These are phyloP conservation scores for Drosophila orosa DNA, from an alignment of 1,140 invertebrate genomes.

Conservation along the genomic window DNA sequence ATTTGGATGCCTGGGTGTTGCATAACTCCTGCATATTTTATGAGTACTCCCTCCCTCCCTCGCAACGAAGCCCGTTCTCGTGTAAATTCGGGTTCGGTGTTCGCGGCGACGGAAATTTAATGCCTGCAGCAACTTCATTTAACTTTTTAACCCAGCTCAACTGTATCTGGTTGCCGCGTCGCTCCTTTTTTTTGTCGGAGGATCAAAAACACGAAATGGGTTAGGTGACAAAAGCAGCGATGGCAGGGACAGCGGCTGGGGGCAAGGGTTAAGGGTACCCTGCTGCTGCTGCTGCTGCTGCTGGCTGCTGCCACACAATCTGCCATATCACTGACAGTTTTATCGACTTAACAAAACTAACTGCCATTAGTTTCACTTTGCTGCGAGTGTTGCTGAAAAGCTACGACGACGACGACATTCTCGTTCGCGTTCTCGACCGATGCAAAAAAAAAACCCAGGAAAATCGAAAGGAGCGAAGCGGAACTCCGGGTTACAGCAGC, in stretches of 20 bases:
- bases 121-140: conserved; percentile 77
- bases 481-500: conserved; percentile 45
- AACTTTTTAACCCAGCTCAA: conserved; percentile 74
- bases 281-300: conserved; percentile 1
- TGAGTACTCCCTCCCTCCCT: conserved; percentile 7
- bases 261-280: conserved; percentile 17
- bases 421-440: conserved; percentile 35
- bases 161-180: conserved; percentile 44
- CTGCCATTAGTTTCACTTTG: conserved; percentile 84
- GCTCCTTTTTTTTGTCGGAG: conserved; percentile 15
- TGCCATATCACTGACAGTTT: conserved; percentile 84
- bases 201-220: conserved; percentile 47
- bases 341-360: conserved; percentile 84
- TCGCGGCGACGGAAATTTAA: conserved; percentile 63
- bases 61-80: not conserved
- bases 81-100: conserved; percentile 47
- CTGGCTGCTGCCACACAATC: conserved; percentile 72
- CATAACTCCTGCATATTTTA: conserved; percentile 59
- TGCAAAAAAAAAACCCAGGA: conserved; percentile 35
- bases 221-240: conserved; percentile 46
- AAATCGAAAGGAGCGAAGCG: conserved; percentile 13
- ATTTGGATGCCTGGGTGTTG: conserved; percentile 32
- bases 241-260: not conserved
- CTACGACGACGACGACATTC: conserved; percentile 52
- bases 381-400: conserved; percentile 78